Percentiles rank a stretch among this genome's conserved stretches.
Evolutionary conservation across 2,797 vertebrate species (phyloP).

Genomic region (Hemibagrus guttatus): DNA sequence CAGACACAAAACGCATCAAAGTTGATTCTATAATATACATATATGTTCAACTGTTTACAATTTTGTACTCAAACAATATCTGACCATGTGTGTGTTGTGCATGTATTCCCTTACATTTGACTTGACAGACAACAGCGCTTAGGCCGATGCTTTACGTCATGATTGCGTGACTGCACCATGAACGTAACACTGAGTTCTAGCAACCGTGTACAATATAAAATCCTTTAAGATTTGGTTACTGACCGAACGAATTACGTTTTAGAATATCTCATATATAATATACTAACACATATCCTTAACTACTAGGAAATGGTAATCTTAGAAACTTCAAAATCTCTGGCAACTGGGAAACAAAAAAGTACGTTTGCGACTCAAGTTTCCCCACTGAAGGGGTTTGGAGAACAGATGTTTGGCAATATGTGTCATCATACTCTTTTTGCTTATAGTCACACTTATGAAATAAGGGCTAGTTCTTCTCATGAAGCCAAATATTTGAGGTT

Average conservation of each 20-base stretch:
- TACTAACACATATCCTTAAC: background rate
- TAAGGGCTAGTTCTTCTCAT: background rate
- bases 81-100: background rate
- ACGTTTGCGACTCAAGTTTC: background rate
- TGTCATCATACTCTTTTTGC: constrained; percentile 28
- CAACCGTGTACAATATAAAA: background rate
- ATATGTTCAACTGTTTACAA: background rate
- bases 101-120: background rate
- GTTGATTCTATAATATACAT: background rate
- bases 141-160: background rate
- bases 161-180: background rate
- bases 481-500: background rate
- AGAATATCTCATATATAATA: too few species aligned
- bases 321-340: background rate
- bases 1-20: background rate
- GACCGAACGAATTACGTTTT: background rate
- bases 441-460: constrained; percentile 15
- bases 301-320: background rate
- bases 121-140: background rate
- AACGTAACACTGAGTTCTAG: background rate
- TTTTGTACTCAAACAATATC: background rate
- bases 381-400: background rate
- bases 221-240: background rate
- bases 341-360: background rate
- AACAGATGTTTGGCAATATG: constrained; percentile 27